Evolutionary conservation across 2,113 vertebrate genomes (phyloP).

Genomic region (Oncorhynchus clarkii): DNA sequence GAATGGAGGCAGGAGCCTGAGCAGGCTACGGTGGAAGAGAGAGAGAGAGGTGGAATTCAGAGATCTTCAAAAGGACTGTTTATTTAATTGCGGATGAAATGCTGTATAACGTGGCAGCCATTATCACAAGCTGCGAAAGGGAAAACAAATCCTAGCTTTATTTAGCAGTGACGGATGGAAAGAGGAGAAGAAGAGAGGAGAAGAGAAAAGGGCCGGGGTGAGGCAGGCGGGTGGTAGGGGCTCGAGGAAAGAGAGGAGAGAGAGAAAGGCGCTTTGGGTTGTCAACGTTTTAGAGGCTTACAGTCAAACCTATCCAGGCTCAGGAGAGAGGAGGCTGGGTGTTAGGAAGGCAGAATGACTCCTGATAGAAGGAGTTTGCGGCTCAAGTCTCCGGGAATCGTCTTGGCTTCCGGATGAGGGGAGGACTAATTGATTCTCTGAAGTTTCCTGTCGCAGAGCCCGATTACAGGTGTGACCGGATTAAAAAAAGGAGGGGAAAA

Average conservation of each 20-base stretch:
- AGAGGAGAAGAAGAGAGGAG: conserved; percentile 51
- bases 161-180: conserved; percentile 61
- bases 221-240: conserved; percentile 64
- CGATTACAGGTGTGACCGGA: conserved; percentile 77
- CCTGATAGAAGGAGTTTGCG: conserved; percentile 81
- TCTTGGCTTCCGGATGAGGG: conserved; percentile 77
- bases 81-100: conserved; percentile 72
- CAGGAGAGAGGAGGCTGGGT: conserved; percentile 79
- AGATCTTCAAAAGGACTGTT: conserved; percentile 54
- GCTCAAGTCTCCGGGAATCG: conserved; percentile 79
- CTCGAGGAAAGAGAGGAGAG: conserved; percentile 44
- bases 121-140: conserved; percentile 52
- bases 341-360: conserved; percentile 81
- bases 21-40: background rate
- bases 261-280: conserved; percentile 80
- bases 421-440: conserved; percentile 80
- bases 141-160: conserved; percentile 70
- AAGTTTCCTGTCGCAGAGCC: conserved; percentile 75
- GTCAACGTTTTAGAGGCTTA: conserved; percentile 82
- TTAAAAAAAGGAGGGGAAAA: conserved; percentile 63
- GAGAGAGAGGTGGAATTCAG: background rate
- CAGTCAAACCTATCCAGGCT: conserved; percentile 81
- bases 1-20: background rate
- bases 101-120: conserved; percentile 40
- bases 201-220: conserved; percentile 49